Conservation (phyloP, 2,797 vertebrate genomes). For the Channa striata region DNA sequence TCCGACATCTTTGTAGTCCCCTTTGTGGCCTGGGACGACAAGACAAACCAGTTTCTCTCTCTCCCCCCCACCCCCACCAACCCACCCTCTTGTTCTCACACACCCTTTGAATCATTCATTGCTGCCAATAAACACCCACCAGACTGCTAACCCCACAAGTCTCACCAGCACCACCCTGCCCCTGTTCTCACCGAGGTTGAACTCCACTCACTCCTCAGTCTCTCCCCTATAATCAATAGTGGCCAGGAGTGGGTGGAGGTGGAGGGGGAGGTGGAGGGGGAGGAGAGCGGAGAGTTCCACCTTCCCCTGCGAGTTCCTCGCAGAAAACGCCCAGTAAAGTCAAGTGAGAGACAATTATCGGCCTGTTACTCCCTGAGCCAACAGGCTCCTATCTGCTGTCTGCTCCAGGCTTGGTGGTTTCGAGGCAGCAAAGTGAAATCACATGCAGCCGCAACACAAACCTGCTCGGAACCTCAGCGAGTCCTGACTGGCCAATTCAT, state of each 20-base stretch:
- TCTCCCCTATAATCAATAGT: constrained; percentile 48
- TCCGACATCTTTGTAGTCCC: background rate
- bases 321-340: constrained; percentile 45
- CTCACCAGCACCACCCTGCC: constrained; percentile 46
- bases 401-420: background rate
- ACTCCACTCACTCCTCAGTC: constrained; percentile 9
- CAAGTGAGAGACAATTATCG: constrained; percentile 23
- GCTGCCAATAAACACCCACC: constrained; percentile 14
- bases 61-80: too few relatives aligned
- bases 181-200: constrained; percentile 4
- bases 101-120: constrained; percentile 58
- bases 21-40: constrained; percentile 35
- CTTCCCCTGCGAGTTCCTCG: background rate
- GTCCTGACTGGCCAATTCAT: too few relatives aligned
- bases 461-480: background rate
- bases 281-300: constrained; percentile 6
- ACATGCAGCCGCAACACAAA: background rate
- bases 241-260: background rate
- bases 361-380: constrained; percentile 23
- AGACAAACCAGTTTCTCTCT: constrained; percentile 74
- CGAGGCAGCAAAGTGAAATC: background rate
- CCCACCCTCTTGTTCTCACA: background rate
- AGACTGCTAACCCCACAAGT: constrained; percentile 14
- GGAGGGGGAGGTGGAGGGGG: background rate
- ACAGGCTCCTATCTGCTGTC: background rate